Evolutionary conservation across 1,140 invertebrate genomes (phyloP), one percentile per base, ranked within the genome.

Genomic region (Tachypleus tridentatus): DNA sequence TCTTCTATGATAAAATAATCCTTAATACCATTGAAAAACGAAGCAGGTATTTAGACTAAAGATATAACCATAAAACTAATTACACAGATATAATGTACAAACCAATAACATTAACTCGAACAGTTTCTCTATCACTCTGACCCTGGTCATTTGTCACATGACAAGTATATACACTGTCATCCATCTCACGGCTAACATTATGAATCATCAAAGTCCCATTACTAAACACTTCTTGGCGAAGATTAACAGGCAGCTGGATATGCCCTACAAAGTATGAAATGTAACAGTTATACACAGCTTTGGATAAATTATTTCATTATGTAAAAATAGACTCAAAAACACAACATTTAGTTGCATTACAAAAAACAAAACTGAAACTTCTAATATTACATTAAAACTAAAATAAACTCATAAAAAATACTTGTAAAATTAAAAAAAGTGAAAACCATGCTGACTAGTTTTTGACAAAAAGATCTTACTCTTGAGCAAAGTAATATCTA

Each of bases 81-180:
- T 29, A 29, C 29, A 29, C 29, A 29, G 29, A 29, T 29, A 29
- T 29, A 29, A 29, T 29, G 29, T 29, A 58, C 63, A 57, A 56
- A 67, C 66, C 63, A 7, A 64, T n/a, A n/a, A 67, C 66, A 29
- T 51, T 62, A n/a, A 67, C 62, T 9, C 62, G 60, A 62, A 64
- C 57, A 7, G 52, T 64, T 11, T 63, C 66, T 57, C 62, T 62
- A 3, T 63, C 66, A 51, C 51, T 59, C 52, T 64, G 62, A 11
- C 60, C 61, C 47, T 67, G 63, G 4, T 51, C 29, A 53, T 62
- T 59, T 7, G 51, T 50, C 3, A 58, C 91, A 70, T 88, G 87
- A 75, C 93, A 96, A 8, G 87, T 91, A 77, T 95, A 95, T 4
- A 87, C 87, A 4, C 87, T 88, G 6, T 86, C 84, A 75, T 91